Conservation (phyloP, 1,140 invertebrate genomes). For the Dinoponera quadriceps region DNA sequence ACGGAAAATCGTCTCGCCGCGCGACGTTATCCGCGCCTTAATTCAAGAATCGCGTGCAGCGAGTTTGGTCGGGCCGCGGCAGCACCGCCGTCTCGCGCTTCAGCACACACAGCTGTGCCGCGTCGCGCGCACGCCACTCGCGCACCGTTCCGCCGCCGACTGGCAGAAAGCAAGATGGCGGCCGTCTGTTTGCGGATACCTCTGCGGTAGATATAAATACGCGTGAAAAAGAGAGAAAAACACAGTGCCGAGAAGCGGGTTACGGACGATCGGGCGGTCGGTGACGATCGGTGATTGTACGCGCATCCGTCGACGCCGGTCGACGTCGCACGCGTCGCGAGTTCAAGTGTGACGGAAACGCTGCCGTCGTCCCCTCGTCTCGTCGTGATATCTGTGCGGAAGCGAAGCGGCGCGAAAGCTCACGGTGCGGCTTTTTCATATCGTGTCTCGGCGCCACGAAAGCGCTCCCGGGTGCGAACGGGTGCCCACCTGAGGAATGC, state of each 20-base stretch:
- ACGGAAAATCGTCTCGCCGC: too few relatives aligned
- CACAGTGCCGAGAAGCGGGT: conserved; percentile 67
- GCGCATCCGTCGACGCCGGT: conserved; percentile 45
- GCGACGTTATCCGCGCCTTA: background rate
- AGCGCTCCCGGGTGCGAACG: conserved; percentile 47
- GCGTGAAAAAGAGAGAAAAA: conserved; percentile 67
- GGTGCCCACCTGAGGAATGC: conserved; percentile 85
- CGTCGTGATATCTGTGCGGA: conserved; percentile 3
- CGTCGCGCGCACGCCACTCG: conserved; percentile 68
- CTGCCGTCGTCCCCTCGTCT: conserved; percentile 12
- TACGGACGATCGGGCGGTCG: conserved; percentile 60
- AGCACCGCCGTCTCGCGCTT: conserved; percentile 1
- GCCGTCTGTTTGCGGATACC: conserved; percentile 81
- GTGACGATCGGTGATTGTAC: conserved; percentile 46
- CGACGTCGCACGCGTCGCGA: conserved; percentile 41
- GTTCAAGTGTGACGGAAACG: conserved; percentile 15
- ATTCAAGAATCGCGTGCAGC: conserved; percentile 4
- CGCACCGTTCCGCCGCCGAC: conserved; percentile 65
- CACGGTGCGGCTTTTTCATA: conserved; percentile 36
- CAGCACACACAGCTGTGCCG: conserved; percentile 71
- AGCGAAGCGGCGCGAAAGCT: conserved; percentile 10
- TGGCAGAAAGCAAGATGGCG: conserved; percentile 81
- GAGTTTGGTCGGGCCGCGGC: conserved; percentile 23
- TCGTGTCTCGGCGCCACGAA: conserved; percentile 39
- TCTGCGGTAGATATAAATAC: conserved; percentile 82